Evolutionary conservation across 2,888 invertebrate species (phyloP).

Genomic region (Drosophila robusta): DNA sequence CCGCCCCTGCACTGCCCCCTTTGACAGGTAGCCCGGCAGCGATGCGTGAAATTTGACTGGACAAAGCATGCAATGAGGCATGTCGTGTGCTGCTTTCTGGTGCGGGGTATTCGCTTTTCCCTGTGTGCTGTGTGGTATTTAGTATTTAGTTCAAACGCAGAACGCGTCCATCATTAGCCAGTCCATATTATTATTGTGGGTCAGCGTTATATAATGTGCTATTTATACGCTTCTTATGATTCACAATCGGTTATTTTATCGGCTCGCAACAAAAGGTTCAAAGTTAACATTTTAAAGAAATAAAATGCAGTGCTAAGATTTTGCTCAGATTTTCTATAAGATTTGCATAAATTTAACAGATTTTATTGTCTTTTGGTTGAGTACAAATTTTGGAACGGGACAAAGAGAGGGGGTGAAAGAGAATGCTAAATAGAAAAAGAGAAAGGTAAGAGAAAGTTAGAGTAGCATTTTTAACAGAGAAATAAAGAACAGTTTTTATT

Average conservation of each 20-base stretch:
- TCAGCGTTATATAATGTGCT: conserved; percentile 13
- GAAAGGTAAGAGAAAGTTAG: no score
- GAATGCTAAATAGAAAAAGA: no score
- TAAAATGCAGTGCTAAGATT: no score
- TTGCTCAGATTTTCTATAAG: no score
- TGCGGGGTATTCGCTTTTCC: conserved; percentile 31
- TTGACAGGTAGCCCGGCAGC: conserved; percentile 35
- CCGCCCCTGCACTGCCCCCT: neutral
- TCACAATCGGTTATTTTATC: conserved; percentile 1
- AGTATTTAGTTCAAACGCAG: neutral
- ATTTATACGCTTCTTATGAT: conserved; percentile 12
- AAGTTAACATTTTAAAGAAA: no score
- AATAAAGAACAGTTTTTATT: no score
- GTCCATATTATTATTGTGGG: conserved; percentile 25
- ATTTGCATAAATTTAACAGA: no score
- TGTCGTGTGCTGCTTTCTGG: conserved; percentile 36
- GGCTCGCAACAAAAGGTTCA: neutral
- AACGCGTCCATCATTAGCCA: conserved; percentile 28
- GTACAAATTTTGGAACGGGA: no score
- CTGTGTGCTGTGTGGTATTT: conserved; percentile 35
- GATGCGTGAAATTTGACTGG: conserved; percentile 67
- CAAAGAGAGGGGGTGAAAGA: no score
- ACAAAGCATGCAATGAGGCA: conserved; percentile 68
- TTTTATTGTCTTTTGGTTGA: no score
- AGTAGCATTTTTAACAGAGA: no score